These are phyloP conservation scores for Eledona agricola DNA, from an alignment of 2,888 invertebrate species.

Conservation along the genomic window DNA sequence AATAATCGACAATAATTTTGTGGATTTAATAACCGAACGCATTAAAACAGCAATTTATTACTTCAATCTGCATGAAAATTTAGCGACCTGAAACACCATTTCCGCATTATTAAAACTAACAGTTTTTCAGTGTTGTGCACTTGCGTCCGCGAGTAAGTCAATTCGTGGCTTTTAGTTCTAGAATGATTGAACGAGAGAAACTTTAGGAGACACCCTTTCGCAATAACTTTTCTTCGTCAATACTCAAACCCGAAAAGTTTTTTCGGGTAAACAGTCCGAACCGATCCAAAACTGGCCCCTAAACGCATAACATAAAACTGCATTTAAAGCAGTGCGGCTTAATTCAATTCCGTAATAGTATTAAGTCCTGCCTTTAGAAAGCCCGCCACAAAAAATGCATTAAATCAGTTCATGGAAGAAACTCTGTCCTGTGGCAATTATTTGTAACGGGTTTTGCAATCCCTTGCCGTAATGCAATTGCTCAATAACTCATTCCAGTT, in stretches of 20 bases:
- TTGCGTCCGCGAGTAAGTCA: no score
- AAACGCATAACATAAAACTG: no score
- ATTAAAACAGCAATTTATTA: no score
- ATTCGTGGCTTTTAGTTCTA: not conserved
- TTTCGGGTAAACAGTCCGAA: constrained; percentile 7
- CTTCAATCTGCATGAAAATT: no score
- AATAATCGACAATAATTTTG: no score
- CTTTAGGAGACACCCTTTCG: constrained; percentile 1
- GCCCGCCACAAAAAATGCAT: not conserved
- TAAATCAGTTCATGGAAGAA: not conserved
- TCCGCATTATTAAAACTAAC: no score
- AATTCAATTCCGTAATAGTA: constrained; percentile 7
- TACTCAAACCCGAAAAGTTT: constrained; percentile 7
- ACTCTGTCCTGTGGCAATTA: constrained; percentile 38
- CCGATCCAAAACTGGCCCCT: no score
- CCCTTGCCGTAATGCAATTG: constrained; percentile 36
- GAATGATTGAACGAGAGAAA: constrained; percentile 10
- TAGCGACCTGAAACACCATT: no score
- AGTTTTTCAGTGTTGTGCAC: no score
- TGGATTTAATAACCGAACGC: no score
- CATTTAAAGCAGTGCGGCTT: constrained; percentile 1
- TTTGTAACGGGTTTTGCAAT: constrained; percentile 39
- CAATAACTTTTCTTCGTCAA: constrained; percentile 10
- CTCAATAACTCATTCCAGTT: constrained; percentile 27
- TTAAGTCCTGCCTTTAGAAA: constrained; percentile 1